A percentile compares a stretch with the other conserved stretches of the same genome.
Conservation (phyloP, 2,113 vertebrate species). For the Passer domesticus region DNA sequence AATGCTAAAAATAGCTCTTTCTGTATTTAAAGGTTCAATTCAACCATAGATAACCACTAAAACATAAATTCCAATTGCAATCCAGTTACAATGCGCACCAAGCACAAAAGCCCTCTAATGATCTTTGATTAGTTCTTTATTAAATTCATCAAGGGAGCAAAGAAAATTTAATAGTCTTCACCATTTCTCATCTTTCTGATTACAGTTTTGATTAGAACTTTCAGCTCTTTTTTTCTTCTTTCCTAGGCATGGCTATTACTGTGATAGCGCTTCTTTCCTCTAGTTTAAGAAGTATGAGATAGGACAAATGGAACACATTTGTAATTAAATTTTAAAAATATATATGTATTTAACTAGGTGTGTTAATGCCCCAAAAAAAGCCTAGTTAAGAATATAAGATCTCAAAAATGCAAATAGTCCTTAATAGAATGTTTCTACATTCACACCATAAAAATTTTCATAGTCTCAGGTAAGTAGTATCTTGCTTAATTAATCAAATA, state of each 20-base stretch:
- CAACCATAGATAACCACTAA: constrained; percentile 66
- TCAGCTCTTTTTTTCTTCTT: constrained; percentile 81
- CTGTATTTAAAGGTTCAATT: constrained; percentile 72
- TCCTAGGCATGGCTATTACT: constrained; percentile 68
- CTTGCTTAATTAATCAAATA: not conserved
- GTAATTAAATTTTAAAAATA: not conserved
- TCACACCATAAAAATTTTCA: not conserved
- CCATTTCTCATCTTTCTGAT: constrained; percentile 94
- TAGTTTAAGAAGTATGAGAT: constrained; percentile 17
- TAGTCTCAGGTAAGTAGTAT: not conserved
- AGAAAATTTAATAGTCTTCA: constrained; percentile 95
- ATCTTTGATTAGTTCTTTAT: constrained; percentile 99
- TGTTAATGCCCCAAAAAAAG: not conserved
- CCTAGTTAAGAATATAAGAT: not conserved
- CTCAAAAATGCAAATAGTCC: not conserved
- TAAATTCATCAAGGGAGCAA: constrained; percentile 96
- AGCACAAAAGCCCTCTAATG: constrained; percentile 93
- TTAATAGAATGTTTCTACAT: not conserved
- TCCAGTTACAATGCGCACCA: constrained; percentile 76
- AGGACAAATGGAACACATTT: constrained; percentile 18
- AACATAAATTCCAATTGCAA: constrained; percentile 79
- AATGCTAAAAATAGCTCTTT: constrained; percentile 54
- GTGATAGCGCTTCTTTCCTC: constrained; percentile 33
- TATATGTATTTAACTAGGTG: not conserved
- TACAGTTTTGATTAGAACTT: constrained; percentile 90